Evolutionary conservation across 2,888 invertebrate species (phyloP).

Genomic region (Xestia ashworthii): DNA sequence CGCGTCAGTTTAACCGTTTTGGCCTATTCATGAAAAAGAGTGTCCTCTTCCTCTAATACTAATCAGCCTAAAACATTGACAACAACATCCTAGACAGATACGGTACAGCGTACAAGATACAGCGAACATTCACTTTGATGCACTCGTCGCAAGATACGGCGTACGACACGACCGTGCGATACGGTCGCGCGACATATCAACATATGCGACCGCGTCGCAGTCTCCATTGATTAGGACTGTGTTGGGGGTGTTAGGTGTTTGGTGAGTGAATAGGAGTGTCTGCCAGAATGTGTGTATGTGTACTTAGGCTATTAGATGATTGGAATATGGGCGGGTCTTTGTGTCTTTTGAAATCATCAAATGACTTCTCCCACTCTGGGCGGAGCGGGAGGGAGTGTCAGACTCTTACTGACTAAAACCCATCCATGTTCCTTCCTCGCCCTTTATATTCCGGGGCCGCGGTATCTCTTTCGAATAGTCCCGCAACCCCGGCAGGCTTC

Average conservation of each 20-base stretch:
- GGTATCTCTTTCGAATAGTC: too few relatives aligned
- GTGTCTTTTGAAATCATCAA: too few relatives aligned
- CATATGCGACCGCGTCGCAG: conserved; percentile 42
- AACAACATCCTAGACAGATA: conserved; percentile 44
- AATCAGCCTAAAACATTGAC: conserved; percentile 44
- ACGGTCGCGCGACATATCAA: conserved; percentile 48
- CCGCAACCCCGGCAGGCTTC: too few relatives aligned
- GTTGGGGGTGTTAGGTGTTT: conserved; percentile 28
- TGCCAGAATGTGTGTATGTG: neutral
- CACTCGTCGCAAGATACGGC: conserved; percentile 55
- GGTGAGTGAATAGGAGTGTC: conserved; percentile 11
- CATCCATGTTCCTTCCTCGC: too few relatives aligned
- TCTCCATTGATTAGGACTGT: conserved; percentile 47
- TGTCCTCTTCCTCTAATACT: neutral
- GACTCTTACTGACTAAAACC: too few relatives aligned
- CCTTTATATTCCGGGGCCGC: too few relatives aligned
- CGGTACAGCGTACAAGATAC: conserved; percentile 52
- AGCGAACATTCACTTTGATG: conserved; percentile 69
- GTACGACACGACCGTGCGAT: conserved; percentile 51
- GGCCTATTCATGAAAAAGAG: neutral
- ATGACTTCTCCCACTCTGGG: too few relatives aligned
- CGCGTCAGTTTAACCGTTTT: neutral
- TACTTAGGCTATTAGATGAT: conserved; percentile 44
- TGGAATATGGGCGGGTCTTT: conserved; percentile 8
- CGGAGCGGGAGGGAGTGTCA: too few relatives aligned